These are phyloP conservation scores for Anguilla anguilla DNA, from an alignment of 2,797 vertebrate species.

Conservation along the genomic window DNA sequence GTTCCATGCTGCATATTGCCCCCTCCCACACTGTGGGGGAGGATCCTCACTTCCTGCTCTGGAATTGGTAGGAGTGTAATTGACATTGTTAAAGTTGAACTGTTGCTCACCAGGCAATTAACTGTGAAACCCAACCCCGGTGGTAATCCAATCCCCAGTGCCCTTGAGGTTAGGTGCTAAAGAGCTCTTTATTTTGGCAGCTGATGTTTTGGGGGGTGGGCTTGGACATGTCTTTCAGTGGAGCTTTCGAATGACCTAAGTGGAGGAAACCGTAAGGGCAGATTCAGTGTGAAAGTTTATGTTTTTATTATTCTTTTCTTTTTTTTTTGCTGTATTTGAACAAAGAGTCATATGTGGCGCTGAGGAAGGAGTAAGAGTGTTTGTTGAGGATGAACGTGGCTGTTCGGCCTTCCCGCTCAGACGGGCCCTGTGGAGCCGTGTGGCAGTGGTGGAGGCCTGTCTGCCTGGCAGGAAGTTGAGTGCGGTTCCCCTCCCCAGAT, in stretches of 20 bases:
- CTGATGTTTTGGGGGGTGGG: slow-evolving; percentile 26
- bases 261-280: neutral
- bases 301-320: neutral
- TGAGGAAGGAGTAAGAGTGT: neutral
- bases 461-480: slow-evolving; percentile 8
- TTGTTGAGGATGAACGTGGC: neutral
- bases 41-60: neutral
- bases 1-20: slow-evolving; percentile 16
- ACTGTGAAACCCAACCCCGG: slow-evolving; percentile 58
- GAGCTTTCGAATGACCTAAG: slow-evolving; percentile 26
- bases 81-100: slow-evolving; percentile 63
- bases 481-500: neutral
- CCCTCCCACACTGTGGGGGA: neutral
- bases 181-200: slow-evolving; percentile 47
- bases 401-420: neutral
- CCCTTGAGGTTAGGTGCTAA: slow-evolving; percentile 52
- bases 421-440: neutral
- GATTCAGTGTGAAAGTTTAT: neutral
- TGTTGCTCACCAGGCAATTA: slow-evolving; percentile 63
- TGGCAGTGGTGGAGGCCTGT: neutral
- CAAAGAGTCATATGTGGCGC: neutral
- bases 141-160: slow-evolving; percentile 46
- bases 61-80: slow-evolving; percentile 38
- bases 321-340: neutral
- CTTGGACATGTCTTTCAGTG: slow-evolving; percentile 23